phyloP scores from a whole-genome alignment of 2,113 vertebrate species.

The Nannobrachium achirus region DNA sequence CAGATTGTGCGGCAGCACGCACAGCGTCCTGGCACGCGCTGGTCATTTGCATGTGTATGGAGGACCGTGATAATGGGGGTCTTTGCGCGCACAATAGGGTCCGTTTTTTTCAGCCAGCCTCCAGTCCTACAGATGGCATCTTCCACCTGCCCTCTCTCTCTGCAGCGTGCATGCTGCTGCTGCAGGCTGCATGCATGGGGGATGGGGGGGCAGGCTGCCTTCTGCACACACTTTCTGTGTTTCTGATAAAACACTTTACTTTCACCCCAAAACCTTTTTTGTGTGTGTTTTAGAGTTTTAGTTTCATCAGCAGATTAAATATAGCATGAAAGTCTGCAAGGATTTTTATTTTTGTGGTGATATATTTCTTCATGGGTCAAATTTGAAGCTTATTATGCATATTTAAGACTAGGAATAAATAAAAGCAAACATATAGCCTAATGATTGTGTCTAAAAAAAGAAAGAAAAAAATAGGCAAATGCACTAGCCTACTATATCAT shows the following conservation, averaged over 20 bases:
- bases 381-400: too few relatives aligned
- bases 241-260: neutral
- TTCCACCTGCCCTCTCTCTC: constrained; percentile 76
- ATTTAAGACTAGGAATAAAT: too few relatives aligned
- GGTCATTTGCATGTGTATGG: constrained; percentile 80
- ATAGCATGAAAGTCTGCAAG: too few relatives aligned
- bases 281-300: too few relatives aligned
- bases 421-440: too few relatives aligned
- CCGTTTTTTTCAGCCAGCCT: constrained; percentile 68
- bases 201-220: neutral
- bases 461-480: too few relatives aligned
- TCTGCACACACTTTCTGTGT: constrained; percentile 21
- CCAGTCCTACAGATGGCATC: constrained; percentile 78
- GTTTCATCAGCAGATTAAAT: too few relatives aligned
- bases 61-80: constrained; percentile 69
- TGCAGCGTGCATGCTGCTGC: neutral
- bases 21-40: constrained; percentile 80
- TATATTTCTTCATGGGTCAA: too few relatives aligned
- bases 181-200: neutral
- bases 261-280: too few relatives aligned
- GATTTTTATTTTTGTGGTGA: too few relatives aligned
- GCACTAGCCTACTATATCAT: too few relatives aligned
- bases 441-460: too few relatives aligned
- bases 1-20: constrained; percentile 62
- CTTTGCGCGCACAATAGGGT: constrained; percentile 73